These are phyloP conservation scores for Steinernema hermaphroditum DNA, from an alignment of 2,888 invertebrate species.

Conservation along the genomic window DNA sequence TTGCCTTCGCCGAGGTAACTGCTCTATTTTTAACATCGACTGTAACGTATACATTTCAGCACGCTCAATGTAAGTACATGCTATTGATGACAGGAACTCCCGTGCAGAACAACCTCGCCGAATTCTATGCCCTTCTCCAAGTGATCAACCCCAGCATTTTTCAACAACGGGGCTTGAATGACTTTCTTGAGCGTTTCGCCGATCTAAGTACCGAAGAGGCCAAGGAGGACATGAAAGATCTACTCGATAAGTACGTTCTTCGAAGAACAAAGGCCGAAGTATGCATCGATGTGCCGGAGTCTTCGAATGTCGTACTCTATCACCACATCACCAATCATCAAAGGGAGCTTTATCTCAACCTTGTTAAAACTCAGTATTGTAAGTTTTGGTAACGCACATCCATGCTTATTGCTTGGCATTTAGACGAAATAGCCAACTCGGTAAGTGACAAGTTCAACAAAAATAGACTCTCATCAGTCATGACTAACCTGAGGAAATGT, in stretches of 20 bases:
- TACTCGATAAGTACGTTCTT: slow-evolving; percentile 29
- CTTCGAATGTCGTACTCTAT: slow-evolving; percentile 67
- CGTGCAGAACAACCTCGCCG: slow-evolving; percentile 69
- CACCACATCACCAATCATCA: slow-evolving; percentile 68
- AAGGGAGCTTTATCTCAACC: slow-evolving; percentile 68
- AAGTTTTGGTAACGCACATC: too few relatives aligned
- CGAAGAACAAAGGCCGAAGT: slow-evolving; percentile 31
- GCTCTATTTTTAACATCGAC: neutral
- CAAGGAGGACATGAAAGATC: slow-evolving; percentile 17
- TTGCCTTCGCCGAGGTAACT: slow-evolving; percentile 28
- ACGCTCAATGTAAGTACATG: neutral
- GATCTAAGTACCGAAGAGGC: slow-evolving; percentile 1
- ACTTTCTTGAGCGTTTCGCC: slow-evolving; percentile 28
- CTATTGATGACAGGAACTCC: slow-evolving; percentile 69
- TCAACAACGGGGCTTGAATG: slow-evolving; percentile 29
- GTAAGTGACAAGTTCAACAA: neutral
- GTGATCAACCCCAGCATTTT: slow-evolving; percentile 66
- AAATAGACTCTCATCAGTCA: neutral
- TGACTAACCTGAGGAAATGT: slow-evolving; percentile 68
- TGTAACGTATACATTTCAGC: slow-evolving; percentile 4
- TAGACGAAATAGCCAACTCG: too few relatives aligned
- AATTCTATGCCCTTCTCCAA: slow-evolving; percentile 68
- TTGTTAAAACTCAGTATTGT: slow-evolving; percentile 67
- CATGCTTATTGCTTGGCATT: too few relatives aligned
- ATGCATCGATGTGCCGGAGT: slow-evolving; percentile 66